A percentile compares a stretch with the other conserved stretches of the same genome.
Conservation (phyloP, 2,113 vertebrate species). For the Bolborhynchus lineola region DNA sequence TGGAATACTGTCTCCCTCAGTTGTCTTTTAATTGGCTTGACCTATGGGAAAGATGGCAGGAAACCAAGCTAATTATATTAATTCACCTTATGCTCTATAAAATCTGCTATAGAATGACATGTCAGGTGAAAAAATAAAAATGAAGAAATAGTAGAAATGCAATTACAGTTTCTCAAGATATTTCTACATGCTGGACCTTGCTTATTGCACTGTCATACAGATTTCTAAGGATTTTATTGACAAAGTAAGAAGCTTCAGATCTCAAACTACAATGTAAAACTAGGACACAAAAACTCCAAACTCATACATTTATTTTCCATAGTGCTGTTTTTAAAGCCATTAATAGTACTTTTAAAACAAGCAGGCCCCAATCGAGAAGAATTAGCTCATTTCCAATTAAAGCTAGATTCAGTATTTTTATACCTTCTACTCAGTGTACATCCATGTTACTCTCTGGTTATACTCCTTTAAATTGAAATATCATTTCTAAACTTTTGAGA, state of each 20-base stretch:
- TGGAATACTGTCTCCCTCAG: slow-evolving; percentile 47
- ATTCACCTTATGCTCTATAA: slow-evolving; percentile 50
- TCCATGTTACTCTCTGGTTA: background rate
- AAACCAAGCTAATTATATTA: slow-evolving; percentile 73
- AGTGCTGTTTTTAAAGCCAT: background rate
- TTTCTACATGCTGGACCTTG: background rate
- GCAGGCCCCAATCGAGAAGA: background rate
- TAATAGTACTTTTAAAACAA: background rate
- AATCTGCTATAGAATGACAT: slow-evolving; percentile 39
- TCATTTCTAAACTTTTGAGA: background rate
- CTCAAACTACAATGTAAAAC: background rate
- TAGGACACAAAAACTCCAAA: background rate
- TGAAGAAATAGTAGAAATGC: background rate
- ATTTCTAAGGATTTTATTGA: background rate
- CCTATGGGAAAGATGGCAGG: slow-evolving; percentile 71
- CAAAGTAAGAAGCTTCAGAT: background rate
- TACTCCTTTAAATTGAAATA: background rate
- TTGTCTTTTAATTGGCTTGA: slow-evolving; percentile 75
- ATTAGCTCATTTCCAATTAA: background rate
- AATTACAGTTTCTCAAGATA: background rate
- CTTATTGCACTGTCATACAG: background rate
- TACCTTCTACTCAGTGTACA: background rate
- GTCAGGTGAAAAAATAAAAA: slow-evolving; percentile 15
- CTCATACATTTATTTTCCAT: background rate
- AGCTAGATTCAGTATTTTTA: background rate